Conservation (phyloP, 1,140 invertebrate genomes). For the Linepithema humile region DNA sequence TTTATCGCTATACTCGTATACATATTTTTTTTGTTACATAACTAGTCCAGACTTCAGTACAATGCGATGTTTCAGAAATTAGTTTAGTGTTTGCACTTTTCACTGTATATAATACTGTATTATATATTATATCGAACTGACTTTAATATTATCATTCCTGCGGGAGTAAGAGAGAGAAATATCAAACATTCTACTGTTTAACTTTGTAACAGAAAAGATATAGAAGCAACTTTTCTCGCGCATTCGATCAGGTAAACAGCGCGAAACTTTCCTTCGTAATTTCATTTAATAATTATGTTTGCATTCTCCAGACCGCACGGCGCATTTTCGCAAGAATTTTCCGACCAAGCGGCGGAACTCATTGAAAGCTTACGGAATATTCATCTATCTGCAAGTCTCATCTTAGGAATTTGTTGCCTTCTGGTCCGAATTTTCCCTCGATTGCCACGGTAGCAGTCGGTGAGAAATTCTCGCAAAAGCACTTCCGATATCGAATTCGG, state of each 20-base stretch:
- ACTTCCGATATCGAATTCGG: constrained; percentile 19
- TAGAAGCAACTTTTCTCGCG: neutral
- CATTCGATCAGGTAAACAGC: constrained; percentile 8
- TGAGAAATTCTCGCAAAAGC: constrained; percentile 25
- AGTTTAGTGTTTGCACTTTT: neutral
- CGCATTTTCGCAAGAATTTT: constrained; percentile 24
- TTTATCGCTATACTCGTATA: no score
- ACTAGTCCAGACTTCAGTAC: neutral
- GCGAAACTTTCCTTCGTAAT: constrained; percentile 31
- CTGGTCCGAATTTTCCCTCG: constrained; percentile 26
- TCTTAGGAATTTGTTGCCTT: constrained; percentile 31
- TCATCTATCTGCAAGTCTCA: constrained; percentile 37
- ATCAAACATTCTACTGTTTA: neutral
- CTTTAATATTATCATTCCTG: neutral
- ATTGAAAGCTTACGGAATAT: constrained; percentile 37
- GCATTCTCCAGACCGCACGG: constrained; percentile 18
- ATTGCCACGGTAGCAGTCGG: neutral
- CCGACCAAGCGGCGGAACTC: constrained; percentile 16
- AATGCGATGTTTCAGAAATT: neutral
- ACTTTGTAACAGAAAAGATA: neutral
- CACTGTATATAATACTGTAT: no score
- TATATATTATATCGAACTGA: neutral
- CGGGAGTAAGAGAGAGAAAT: no score
- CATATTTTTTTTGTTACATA: neutral
- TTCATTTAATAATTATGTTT: constrained; percentile 57